Base-by-base conservation (phyloP, 2,888 invertebrate species). In the Anodontia alba region DNA sequence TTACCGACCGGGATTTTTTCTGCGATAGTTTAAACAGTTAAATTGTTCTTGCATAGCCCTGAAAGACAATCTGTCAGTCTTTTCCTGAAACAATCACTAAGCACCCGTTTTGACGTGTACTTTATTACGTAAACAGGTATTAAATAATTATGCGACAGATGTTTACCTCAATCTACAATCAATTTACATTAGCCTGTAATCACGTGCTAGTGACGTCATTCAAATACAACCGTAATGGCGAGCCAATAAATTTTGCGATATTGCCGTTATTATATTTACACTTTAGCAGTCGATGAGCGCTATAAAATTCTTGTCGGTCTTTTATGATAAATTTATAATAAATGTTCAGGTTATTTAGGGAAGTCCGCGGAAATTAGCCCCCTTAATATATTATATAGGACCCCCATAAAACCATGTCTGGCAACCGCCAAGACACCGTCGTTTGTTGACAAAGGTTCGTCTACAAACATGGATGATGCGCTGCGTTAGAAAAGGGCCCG, bases 281-380 rank as follows among this genome's bases (percentile, higher is more conserved):
- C 43, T 73, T 66, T 29, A 69, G 76, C 76, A 78, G 84, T 76
- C 81, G 70, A 79, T 75, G 75, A 80, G 76, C 49, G 36, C 57
- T 42, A 77, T 79, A 77, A 84, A 81, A 79, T 78, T 81, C 76
- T 77, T 79, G 69, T 57, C 72, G 72, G 57, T 49, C 74, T 72
- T 78, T 78, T 75, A 78, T 78, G 81, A 78, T 78, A 76, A 78
- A 78, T 76, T 75, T 78, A 78, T 81, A 78, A 78, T 78, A 68
- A 76, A 46, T 62, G 33, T 33, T 38, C 36, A n/a, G 36, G 69
- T 71, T 67, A 76, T 73, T 68, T 49, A 31, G 26, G 23, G 57
- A 33, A 67, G 68, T n/a, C 42, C 69, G 51, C 68, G 76, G 80
- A 80, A 77, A 76, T 54, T 62, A 36, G 36, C 76, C 73, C n/a